These are phyloP conservation scores for Tridacna gigas DNA, from an alignment of 2,888 invertebrate species.

Conservation along the genomic window DNA sequence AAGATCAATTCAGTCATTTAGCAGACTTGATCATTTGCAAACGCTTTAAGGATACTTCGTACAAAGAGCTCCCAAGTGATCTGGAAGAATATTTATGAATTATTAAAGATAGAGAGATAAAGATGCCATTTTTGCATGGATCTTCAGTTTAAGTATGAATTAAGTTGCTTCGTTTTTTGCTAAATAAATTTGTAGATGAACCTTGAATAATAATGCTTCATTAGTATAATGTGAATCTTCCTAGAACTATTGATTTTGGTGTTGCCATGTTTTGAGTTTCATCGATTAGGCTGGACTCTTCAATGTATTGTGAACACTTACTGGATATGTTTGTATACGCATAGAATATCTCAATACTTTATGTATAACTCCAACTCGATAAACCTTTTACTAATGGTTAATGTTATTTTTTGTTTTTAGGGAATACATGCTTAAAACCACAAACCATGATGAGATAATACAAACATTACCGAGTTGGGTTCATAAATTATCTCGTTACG, in stretches of 20 bases:
- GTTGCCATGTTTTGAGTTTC: slow-evolving; percentile 15
- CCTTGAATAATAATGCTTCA: slow-evolving; percentile 27
- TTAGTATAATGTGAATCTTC: slow-evolving; percentile 8
- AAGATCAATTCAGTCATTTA: slow-evolving; percentile 19
- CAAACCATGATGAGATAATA: no score
- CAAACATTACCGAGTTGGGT: no score
- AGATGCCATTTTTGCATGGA: background rate
- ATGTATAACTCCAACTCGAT: no score
- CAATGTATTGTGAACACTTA: no score
- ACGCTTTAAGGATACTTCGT: slow-evolving; percentile 19
- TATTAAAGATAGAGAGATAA: slow-evolving; percentile 12
- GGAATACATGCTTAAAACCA: no score
- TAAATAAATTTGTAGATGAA: slow-evolving; percentile 26
- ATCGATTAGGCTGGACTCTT: slow-evolving; percentile 7
- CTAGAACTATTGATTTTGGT: slow-evolving; percentile 22
- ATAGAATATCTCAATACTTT: no score
- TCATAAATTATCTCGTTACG: no score
- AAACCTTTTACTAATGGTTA: no score
- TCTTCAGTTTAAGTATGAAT: slow-evolving; percentile 21
- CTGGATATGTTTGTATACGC: no score
- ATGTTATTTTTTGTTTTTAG: no score
- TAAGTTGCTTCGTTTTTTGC: slow-evolving; percentile 1
- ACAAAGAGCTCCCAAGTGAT: slow-evolving; percentile 21
- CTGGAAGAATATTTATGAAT: slow-evolving; percentile 15
- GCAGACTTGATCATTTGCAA: slow-evolving; percentile 23